These are phyloP conservation scores for Myripristis murdjan DNA, from an alignment of 2,797 vertebrate species.

Conservation along the genomic window DNA sequence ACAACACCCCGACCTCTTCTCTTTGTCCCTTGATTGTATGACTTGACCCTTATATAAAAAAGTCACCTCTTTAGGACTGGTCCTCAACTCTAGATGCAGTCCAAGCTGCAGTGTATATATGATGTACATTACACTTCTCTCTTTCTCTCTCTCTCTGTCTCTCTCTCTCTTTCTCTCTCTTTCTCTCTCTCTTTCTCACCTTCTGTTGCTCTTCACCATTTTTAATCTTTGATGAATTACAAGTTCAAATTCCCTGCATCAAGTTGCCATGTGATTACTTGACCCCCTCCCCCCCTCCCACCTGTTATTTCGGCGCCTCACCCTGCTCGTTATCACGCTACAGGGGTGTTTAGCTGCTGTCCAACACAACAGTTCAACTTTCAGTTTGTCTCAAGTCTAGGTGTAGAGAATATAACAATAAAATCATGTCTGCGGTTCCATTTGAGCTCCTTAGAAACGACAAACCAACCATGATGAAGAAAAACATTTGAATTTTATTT, in stretches of 20 bases:
- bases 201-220: conserved; percentile 86
- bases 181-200: conserved; percentile 82
- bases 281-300: conserved; percentile 53
- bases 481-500: conserved; percentile 92
- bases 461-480: conserved; percentile 89
- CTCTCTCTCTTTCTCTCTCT: conserved; percentile 83
- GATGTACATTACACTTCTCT: conserved; percentile 99
- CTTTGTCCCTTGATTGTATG: conserved; percentile 99
- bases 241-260: conserved; percentile 80
- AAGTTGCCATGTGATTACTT: conserved; percentile 81
- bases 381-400: conserved; percentile 90
- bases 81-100: conserved; percentile 98
- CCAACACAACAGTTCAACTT: conserved; percentile 87
- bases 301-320: conserved; percentile 54
- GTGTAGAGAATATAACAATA: conserved; percentile 87
- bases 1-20: conserved; percentile 99
- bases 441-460: conserved; percentile 88
- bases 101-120: conserved; percentile 99
- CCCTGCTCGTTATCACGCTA: conserved; percentile 53
- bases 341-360: conserved; percentile 90
- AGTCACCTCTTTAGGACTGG: conserved; percentile 99
- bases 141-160: conserved; percentile 87
- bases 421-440: conserved; percentile 91
- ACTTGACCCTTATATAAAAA: conserved; percentile 93
- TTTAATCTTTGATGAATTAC: conserved; percentile 83